Conservation (phyloP, 2,797 vertebrate genomes). For the Toxotes lorentzi region DNA sequence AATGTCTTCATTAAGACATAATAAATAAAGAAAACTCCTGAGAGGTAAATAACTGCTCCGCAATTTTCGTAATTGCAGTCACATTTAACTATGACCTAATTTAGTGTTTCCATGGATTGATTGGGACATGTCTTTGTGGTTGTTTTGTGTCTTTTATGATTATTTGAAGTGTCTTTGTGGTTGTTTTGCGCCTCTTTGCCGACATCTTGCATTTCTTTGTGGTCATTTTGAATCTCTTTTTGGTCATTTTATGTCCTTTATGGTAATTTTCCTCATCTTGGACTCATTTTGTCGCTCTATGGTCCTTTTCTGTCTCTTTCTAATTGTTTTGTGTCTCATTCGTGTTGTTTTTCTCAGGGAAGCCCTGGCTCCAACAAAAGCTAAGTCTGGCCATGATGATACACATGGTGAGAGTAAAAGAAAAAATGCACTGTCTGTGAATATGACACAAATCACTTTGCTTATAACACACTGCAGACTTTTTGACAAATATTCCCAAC, state of each 20-base stretch:
- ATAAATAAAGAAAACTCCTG: background rate
- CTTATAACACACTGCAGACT: background rate
- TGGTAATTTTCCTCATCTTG: background rate
- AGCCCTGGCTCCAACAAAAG: too few species aligned
- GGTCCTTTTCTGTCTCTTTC: background rate
- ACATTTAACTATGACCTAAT: slow-evolving; percentile 4
- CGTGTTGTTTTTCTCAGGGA: background rate
- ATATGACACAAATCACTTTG: background rate
- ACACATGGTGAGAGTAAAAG: background rate
- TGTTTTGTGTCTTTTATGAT: background rate
- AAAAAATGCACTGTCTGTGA: background rate
- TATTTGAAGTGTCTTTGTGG: background rate
- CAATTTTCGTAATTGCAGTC: background rate
- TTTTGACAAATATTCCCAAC: background rate
- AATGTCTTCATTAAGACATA: slow-evolving; percentile 6
- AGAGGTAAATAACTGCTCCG: background rate
- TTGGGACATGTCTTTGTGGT: background rate
- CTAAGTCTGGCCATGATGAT: background rate
- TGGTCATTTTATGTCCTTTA: background rate
- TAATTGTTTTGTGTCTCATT: background rate
- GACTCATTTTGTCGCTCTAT: too few species aligned
- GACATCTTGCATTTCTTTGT: background rate
- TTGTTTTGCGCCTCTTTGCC: background rate
- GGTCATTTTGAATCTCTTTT: background rate
- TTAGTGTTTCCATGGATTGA: background rate